A percentile compares a stretch with the other conserved stretches of the same genome.
These are phyloP conservation scores for Drosophila lacertosa DNA, from an alignment of 1,140 invertebrate genomes.

Conservation along the genomic window DNA sequence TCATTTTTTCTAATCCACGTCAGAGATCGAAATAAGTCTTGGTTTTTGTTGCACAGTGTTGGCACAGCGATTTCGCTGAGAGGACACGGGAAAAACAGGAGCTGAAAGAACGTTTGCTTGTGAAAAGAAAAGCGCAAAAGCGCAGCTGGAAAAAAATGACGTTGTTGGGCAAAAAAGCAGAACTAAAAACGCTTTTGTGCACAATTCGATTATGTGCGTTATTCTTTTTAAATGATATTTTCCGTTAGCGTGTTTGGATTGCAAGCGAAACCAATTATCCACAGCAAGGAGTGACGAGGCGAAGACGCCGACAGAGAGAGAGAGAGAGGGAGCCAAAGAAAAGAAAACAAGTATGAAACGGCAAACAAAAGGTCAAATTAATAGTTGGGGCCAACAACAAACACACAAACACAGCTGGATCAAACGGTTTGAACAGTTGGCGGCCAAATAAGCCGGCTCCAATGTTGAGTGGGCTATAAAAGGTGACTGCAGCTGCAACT, in stretches of 20 bases:
- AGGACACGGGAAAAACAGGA: too few relatives aligned
- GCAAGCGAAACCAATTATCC: constrained; percentile 67
- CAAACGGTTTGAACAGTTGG: constrained; percentile 73
- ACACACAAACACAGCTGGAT: constrained; percentile 61
- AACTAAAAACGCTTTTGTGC: constrained; percentile 66
- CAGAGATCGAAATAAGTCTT: too few relatives aligned
- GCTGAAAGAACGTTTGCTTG: too few relatives aligned
- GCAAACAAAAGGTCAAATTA: constrained; percentile 78
- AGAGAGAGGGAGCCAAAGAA: too few relatives aligned
- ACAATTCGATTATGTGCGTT: constrained; percentile 79
- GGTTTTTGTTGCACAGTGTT: too few relatives aligned
- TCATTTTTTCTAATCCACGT: too few relatives aligned
- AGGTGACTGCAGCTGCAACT: constrained; percentile 16
- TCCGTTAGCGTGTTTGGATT: constrained; percentile 44
- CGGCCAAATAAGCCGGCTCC: neutral
- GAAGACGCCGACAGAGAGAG: constrained; percentile 12
- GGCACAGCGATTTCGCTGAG: too few relatives aligned
- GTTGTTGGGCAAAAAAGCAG: constrained; percentile 31
- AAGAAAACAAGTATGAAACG: constrained; percentile 29
- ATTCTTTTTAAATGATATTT: constrained; percentile 77
- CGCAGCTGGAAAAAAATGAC: neutral
- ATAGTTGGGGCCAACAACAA: constrained; percentile 43
- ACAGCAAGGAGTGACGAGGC: constrained; percentile 46
- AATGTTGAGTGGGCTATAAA: constrained; percentile 49
- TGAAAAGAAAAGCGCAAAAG: neutral